These are phyloP conservation scores for Zosterops borbonicus DNA, from an alignment of 2,113 vertebrate species.

Conservation along the genomic window DNA sequence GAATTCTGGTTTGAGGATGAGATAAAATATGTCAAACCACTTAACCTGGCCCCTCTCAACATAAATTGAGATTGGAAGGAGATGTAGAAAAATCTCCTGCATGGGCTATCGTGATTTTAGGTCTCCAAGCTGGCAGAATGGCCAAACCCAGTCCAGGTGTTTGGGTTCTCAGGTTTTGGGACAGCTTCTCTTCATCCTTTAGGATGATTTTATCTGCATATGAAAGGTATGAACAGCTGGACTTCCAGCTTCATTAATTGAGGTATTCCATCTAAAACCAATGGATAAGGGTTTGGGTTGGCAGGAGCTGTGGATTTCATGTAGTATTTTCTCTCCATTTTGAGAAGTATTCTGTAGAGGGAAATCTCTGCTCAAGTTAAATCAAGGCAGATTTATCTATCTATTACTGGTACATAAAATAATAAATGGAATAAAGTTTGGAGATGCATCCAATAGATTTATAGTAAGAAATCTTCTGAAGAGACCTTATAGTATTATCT, in stretches of 20 bases:
- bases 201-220: not conserved
- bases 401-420: not conserved
- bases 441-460: not conserved
- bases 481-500: not conserved
- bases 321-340: not conserved
- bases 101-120: fast-evolving
- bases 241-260: not conserved
- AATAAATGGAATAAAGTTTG: slow-evolving; percentile 1
- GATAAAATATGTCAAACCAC: not conserved
- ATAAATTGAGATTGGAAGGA: not conserved
- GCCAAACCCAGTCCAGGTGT: not conserved
- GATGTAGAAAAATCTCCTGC: not conserved
- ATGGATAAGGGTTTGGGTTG: not conserved
- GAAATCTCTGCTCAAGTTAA: not conserved
- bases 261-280: not conserved
- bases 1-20: not conserved
- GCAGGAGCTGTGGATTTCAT: not conserved
- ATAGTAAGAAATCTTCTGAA: not conserved
- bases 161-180: not conserved
- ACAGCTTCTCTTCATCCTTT: not conserved
- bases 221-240: not conserved
- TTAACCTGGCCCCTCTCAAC: not conserved
- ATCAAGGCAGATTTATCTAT: not conserved
- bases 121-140: not conserved
- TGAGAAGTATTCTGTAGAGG: not conserved